Evolutionary conservation across 2,113 vertebrate species (phyloP).

Genomic region (Cranoglanis bouderius): DNA sequence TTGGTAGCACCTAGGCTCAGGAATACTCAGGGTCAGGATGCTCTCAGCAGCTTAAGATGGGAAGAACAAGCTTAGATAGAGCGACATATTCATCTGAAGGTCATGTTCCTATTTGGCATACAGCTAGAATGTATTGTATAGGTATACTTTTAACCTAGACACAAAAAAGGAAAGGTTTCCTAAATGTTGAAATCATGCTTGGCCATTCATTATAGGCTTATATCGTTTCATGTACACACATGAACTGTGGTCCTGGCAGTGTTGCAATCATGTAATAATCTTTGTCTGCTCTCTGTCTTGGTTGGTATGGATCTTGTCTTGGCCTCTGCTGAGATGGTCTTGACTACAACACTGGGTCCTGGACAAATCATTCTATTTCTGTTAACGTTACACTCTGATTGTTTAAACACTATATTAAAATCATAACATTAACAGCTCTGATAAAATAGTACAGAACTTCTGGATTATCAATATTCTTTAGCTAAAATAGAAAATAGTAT

Average conservation of each 20-base stretch:
- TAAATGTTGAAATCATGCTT: background rate
- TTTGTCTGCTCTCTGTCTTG: too few relatives aligned
- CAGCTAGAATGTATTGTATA: background rate
- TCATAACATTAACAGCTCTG: too few relatives aligned
- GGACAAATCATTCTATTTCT: background rate
- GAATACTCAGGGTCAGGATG: slow-evolving; percentile 44
- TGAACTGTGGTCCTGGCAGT: background rate
- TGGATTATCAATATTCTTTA: too few relatives aligned
- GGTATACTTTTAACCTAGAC: background rate
- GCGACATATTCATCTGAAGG: slow-evolving; percentile 25
- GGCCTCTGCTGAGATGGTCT: too few relatives aligned
- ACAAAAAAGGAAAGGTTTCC: background rate
- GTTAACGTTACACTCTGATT: background rate
- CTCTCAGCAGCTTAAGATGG: slow-evolving; percentile 55
- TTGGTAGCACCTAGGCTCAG: slow-evolving; percentile 52
- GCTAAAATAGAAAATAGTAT: too few relatives aligned
- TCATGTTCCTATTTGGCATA: background rate
- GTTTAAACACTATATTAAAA: too few relatives aligned
- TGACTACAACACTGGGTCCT: too few relatives aligned
- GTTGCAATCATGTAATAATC: background rate
- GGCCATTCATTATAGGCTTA: background rate
- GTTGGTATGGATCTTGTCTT: background rate
- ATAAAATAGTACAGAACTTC: too few relatives aligned
- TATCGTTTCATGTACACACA: background rate
- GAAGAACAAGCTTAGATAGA: slow-evolving; percentile 52